These are phyloP conservation scores for Daubentonia madagascariensis DNA, from an alignment of 2,113 vertebrate species.

Conservation along the genomic window DNA sequence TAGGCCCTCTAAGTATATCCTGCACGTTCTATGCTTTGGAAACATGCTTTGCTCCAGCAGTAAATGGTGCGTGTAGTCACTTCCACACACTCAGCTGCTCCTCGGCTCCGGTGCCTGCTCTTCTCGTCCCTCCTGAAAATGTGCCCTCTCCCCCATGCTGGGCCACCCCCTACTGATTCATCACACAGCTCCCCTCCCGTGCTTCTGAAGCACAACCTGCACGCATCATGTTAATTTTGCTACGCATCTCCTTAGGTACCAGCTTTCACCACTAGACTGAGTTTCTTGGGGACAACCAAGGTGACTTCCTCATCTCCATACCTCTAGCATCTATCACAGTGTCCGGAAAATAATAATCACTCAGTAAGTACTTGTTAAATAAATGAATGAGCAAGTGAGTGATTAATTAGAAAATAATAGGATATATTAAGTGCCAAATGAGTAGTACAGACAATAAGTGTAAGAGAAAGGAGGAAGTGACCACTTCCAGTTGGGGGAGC, in stretches of 20 bases:
- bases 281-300: background rate
- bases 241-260: background rate
- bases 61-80: background rate
- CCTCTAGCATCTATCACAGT: background rate
- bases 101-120: background rate
- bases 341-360: background rate
- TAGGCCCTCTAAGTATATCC: background rate
- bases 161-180: background rate
- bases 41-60: background rate
- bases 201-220: background rate
- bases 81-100: background rate
- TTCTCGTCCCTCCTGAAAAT: background rate
- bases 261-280: background rate
- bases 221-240: background rate
- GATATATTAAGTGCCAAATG: conserved; percentile 18
- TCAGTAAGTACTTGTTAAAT: background rate
- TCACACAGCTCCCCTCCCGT: background rate
- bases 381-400: conserved; percentile 18
- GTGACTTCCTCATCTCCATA: background rate
- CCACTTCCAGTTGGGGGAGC: conserved; percentile 49
- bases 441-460: background rate
- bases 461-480: conserved; percentile 45
- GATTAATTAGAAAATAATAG: conserved; percentile 22
- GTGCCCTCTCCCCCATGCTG: background rate
- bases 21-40: background rate